phyloP scores from a whole-genome alignment of 2,113 vertebrate species.

The Corvus moneduloides region DNA sequence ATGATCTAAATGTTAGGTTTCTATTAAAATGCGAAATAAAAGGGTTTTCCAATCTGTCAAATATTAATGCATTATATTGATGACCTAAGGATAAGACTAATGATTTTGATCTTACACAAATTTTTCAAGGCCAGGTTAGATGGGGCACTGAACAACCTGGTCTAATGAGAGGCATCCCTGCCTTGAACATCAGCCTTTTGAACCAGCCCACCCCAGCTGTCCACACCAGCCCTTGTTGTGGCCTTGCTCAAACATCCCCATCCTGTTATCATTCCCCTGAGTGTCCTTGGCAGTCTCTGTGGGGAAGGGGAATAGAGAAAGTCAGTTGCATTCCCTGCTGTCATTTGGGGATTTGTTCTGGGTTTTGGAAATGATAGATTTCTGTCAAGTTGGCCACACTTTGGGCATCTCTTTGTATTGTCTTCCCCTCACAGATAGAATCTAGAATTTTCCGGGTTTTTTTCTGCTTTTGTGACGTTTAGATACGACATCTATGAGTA shows the following conservation, averaged over 20 bases:
- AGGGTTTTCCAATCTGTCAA: background rate
- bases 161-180: background rate
- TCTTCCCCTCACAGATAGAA: background rate
- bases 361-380: background rate
- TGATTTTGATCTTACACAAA: background rate
- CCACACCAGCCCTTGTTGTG: accelerated
- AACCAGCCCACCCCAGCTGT: background rate
- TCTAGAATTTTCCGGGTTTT: background rate
- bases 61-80: background rate
- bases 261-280: background rate
- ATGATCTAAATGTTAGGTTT: background rate
- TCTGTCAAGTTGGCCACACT: background rate
- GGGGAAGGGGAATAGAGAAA: background rate
- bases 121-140: background rate
- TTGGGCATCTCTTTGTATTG: background rate
- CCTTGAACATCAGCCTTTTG: background rate
- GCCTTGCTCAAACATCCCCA: background rate
- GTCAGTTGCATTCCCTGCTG: background rate
- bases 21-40: background rate
- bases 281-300: background rate
- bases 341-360: background rate
- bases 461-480: background rate
- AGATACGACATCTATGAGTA: background rate
- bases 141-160: background rate
- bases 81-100: background rate